A percentile compares a stretch with the other conserved stretches of the same genome.
Conservation (phyloP, 2,797 vertebrate species). For the Hipposideros larvatus region DNA sequence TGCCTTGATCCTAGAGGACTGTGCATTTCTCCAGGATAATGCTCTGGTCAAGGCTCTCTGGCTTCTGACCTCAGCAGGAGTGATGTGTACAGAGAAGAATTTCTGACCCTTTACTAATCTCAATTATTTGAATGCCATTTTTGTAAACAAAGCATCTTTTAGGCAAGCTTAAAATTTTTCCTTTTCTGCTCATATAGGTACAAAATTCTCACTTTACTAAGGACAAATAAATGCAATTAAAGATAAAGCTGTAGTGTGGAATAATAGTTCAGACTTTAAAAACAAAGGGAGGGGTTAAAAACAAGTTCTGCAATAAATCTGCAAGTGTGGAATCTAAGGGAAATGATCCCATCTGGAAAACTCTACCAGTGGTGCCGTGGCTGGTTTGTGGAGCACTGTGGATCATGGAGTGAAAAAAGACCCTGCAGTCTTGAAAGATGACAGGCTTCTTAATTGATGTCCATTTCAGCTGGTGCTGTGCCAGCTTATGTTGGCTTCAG, state of each 20-base stretch:
- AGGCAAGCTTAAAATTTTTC: constrained; percentile 58
- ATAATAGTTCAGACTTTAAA: constrained; percentile 85
- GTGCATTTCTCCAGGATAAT: neutral
- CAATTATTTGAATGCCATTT: constrained; percentile 70
- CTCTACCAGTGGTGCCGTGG: constrained; percentile 85
- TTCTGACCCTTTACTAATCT: constrained; percentile 62
- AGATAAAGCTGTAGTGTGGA: constrained; percentile 82
- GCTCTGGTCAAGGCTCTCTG: constrained; percentile 27
- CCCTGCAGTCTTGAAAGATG: constrained; percentile 88
- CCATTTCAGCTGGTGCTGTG: constrained; percentile 91
- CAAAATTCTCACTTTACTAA: constrained; percentile 68
- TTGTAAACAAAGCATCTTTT: constrained; percentile 70
- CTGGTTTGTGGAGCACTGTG: constrained; percentile 85
- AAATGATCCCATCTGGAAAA: constrained; percentile 89
- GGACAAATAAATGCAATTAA: constrained; percentile 82
- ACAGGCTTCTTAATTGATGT: constrained; percentile 91
- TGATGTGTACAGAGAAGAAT: constrained; percentile 62
- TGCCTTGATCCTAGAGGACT: neutral
- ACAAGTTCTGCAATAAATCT: constrained; percentile 86
- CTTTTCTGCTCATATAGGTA: constrained; percentile 73
- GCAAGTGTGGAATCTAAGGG: constrained; percentile 85
- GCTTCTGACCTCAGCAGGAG: constrained; percentile 53
- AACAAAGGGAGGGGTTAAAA: constrained; percentile 55
- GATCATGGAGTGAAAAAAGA: constrained; percentile 84
- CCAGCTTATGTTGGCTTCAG: constrained; percentile 90